Conservation (phyloP, 2,797 vertebrate genomes). For the Sebastes matsubarae region DNA sequence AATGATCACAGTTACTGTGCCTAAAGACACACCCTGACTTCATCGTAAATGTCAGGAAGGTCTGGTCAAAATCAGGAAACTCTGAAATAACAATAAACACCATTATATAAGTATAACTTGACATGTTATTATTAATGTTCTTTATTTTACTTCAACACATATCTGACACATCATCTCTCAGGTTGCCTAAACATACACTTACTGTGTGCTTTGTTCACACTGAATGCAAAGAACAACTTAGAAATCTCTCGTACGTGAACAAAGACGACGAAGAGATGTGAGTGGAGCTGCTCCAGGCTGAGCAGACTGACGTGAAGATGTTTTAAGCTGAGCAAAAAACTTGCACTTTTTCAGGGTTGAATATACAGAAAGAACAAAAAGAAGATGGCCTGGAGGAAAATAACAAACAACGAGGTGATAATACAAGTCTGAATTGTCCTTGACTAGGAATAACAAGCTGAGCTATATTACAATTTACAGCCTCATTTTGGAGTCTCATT, state of each 20-base stretch:
- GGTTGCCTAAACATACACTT: neutral
- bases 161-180: neutral
- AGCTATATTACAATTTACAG: neutral
- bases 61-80: conserved; percentile 19
- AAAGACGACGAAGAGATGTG: neutral
- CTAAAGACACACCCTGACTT: neutral
- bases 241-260: neutral
- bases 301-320: neutral
- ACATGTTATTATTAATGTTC: conserved; percentile 4
- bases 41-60: neutral
- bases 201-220: neutral
- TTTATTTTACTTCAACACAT: neutral
- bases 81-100: conserved; percentile 27
- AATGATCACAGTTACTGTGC: neutral
- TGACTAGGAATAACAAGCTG: neutral
- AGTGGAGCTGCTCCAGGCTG: neutral
- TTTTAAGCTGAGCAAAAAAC: neutral
- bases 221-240: neutral
- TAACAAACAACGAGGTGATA: neutral
- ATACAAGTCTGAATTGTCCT: neutral
- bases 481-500: neutral
- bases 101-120: neutral
- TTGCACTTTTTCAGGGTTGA: neutral
- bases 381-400: neutral
- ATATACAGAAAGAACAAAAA: neutral